Evolutionary conservation across 1,140 invertebrate species (phyloP), one percentile per base, ranked within the genome.

Genomic region (Aleiodes sp.): DNA sequence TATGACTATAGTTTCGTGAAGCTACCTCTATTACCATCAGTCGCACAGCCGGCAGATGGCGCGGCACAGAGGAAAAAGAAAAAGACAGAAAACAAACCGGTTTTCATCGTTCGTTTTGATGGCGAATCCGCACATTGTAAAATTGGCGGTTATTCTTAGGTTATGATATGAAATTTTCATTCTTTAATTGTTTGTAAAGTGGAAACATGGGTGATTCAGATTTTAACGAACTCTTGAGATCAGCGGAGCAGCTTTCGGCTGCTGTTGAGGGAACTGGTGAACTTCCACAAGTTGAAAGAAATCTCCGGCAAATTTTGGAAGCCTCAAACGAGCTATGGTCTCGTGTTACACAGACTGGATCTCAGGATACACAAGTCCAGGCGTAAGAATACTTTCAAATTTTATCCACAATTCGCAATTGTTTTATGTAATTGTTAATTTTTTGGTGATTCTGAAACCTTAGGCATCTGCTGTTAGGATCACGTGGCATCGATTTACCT

Each of bases 401-500:
- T 16, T 8, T 26, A 35, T 60, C 7, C 35, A 57, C 0, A 61
- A 68, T 31, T n/a, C 21, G 7, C 28, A 19, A 24, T 19, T 66
- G 29, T 12, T 43, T 35, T 8, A 56, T 9, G 43, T 37, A 61
- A 43, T 65, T 67, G 28, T n/a, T 60, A 41, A 10, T 16, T 16
- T 39, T n/a, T n/a, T 46, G 8, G 16, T 21, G 10, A 28, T 31
- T 2, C 2, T 10, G n/a, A 37, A 37, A 62, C 41, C n/a, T 70
- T 80, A 97, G 95, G 0, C 94, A 97, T 75, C 90, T 98, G n/a
- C 84, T 99, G 31, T 87, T 99, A 64, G 96, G 96, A 10, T 94
- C 95, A 0, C 93, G 94, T 87, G 97, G 97, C 4, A 93, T 97
- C 75, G 96, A 98, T 86, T 84, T 98, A 21, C 94, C 95, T n/a